Percentiles rank a stretch among this genome's conserved stretches.
Evolutionary conservation across 2,113 vertebrate genomes (phyloP).

Genomic region (Anarhynchus alexandrinus): DNA sequence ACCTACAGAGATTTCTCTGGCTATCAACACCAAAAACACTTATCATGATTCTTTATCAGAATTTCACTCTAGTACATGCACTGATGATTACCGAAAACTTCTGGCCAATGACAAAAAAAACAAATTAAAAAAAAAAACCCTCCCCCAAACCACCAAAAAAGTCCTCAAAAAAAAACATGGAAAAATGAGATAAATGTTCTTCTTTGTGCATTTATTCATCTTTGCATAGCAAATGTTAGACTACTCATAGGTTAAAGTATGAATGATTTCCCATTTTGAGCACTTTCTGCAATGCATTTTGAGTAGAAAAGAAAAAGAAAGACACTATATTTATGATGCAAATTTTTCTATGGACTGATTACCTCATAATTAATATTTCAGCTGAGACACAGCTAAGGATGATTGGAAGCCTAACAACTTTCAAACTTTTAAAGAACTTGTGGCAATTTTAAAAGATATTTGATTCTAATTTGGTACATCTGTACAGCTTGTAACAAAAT

Average conservation of each 20-base stretch:
- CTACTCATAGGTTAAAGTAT: neutral
- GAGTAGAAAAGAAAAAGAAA: neutral
- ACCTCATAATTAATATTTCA: neutral
- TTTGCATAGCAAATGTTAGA: neutral
- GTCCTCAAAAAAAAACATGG: neutral
- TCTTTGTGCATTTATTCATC: neutral
- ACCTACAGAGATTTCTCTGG: neutral
- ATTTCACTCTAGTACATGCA: neutral
- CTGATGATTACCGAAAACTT: neutral
- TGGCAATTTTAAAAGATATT: neutral
- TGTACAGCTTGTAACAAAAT: neutral
- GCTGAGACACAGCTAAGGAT: neutral
- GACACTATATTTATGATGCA: neutral
- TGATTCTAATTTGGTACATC: neutral
- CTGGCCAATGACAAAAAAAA: neutral
- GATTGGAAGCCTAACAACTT: neutral
- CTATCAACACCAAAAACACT: neutral
- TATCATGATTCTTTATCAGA: neutral
- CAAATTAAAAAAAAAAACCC: neutral
- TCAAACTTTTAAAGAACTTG: neutral
- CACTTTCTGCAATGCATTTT: neutral
- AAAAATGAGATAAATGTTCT: neutral
- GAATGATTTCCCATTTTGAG: neutral
- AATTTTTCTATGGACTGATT: neutral
- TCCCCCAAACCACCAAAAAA: neutral